Percentiles rank a stretch among this genome's conserved stretches.
phyloP scores from a whole-genome alignment of 2,113 vertebrate species.

The Oreotrochilus melanogaster region DNA sequence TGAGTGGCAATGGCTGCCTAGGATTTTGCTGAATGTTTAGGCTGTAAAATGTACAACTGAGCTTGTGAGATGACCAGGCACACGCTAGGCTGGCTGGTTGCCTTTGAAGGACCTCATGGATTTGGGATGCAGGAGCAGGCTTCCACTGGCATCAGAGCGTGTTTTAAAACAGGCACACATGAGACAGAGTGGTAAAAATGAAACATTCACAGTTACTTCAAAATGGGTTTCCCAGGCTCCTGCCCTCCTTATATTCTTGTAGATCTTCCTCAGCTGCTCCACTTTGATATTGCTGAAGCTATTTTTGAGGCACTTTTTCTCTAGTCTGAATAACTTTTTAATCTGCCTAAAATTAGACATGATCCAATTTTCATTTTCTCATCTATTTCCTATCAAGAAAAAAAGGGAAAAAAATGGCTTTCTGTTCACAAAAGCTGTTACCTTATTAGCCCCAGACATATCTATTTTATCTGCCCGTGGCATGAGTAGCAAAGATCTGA shows the following conservation, averaged over 20 bases:
- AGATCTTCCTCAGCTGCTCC: slow-evolving; percentile 59
- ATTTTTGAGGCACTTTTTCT: background rate
- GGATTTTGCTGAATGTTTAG: background rate
- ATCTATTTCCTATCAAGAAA: background rate
- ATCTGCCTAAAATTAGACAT: slow-evolving; percentile 22
- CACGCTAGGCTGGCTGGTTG: background rate
- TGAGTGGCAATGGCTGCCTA: background rate
- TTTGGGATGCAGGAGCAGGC: background rate
- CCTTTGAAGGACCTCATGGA: background rate
- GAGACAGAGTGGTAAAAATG: background rate
- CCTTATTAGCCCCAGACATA: accelerated
- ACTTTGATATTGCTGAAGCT: slow-evolving; percentile 13
- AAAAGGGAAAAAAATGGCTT: background rate
- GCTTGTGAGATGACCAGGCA: background rate
- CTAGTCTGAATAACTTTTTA: slow-evolving; percentile 1
- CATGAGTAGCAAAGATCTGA: background rate
- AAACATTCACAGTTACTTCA: background rate
- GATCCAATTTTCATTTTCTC: background rate
- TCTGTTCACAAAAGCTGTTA: background rate
- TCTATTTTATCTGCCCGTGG: background rate
- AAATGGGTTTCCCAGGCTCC: slow-evolving; percentile 3
- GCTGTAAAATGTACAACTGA: background rate
- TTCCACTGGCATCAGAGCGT: background rate
- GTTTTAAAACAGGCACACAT: background rate
- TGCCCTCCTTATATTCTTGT: slow-evolving; percentile 39